phyloP scores from a whole-genome alignment of 2,888 invertebrate species.

The Synanthedon andrenaeformis region DNA sequence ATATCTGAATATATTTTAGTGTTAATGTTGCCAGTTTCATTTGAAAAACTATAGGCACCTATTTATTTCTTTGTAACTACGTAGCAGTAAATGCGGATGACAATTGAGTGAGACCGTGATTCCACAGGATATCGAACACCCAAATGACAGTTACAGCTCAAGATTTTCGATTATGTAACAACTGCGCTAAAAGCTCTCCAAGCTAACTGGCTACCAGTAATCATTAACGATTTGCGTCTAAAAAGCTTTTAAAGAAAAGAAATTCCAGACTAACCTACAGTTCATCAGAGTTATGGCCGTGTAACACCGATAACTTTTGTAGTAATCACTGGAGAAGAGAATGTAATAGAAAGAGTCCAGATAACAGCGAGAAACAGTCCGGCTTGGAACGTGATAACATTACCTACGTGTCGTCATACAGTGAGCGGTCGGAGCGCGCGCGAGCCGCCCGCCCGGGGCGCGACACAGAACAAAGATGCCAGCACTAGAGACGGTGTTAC shows the following conservation, averaged over 20 bases:
- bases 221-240: not conserved
- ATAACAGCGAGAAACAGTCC: constrained; percentile 21
- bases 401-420: constrained; percentile 47
- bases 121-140: too few species aligned
- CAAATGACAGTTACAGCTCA: not conserved
- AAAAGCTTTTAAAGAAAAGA: not conserved
- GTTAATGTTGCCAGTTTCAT: too few species aligned
- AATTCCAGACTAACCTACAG: constrained; percentile 28
- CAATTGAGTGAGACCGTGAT: too few species aligned
- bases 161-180: constrained; percentile 34
- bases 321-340: constrained; percentile 8
- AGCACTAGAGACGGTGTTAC: constrained; percentile 20
- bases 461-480: constrained; percentile 27
- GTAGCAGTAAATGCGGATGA: too few species aligned
- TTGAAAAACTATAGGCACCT: too few species aligned
- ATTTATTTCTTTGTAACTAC: too few species aligned
- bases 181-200: not conserved
- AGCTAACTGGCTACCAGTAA: not conserved
- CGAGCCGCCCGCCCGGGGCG: constrained; percentile 8
- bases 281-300: constrained; percentile 62
- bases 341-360: constrained; percentile 29
- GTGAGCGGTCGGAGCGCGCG: constrained; percentile 18
- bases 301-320: constrained; percentile 43
- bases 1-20: too few species aligned
- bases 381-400: constrained; percentile 30